Evolutionary conservation across 64 coral and sea anemone genomes (phyloP).

Genomic region (Platygyra sinensis): DNA sequence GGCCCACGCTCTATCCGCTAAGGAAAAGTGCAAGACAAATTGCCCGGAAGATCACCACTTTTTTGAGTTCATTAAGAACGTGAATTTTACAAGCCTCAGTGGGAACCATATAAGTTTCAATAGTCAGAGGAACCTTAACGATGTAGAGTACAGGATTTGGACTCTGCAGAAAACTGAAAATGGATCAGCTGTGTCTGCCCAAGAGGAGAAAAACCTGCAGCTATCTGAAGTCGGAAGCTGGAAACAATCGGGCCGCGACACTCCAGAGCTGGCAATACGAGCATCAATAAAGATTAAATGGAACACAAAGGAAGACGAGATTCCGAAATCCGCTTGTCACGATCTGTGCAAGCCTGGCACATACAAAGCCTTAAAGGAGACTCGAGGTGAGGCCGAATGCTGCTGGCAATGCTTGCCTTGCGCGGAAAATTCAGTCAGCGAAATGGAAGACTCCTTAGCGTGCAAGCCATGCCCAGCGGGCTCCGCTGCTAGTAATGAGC

Average conservation of each 20-base stretch:
- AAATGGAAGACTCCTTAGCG: slow-evolving; percentile 39
- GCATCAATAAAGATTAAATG: slow-evolving; percentile 51
- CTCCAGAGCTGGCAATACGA: slow-evolving; percentile 39
- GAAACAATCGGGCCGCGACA: slow-evolving; percentile 32
- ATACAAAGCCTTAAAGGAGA: slow-evolving; percentile 41
- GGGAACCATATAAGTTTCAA: slow-evolving; percentile 67
- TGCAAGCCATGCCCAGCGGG: slow-evolving; percentile 65
- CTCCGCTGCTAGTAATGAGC: slow-evolving; percentile 52
- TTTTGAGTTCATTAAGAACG: slow-evolving; percentile 44
- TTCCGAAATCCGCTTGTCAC: slow-evolving; percentile 72
- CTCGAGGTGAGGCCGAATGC: slow-evolving; percentile 43
- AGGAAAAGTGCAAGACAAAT: slow-evolving; percentile 54
- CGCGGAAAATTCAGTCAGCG: slow-evolving; percentile 47
- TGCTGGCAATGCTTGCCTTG: slow-evolving; percentile 90
- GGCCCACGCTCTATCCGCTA: slow-evolving; percentile 47
- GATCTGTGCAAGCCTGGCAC: slow-evolving; percentile 54
- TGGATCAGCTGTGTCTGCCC: slow-evolving; percentile 42
- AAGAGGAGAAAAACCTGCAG: slow-evolving; percentile 54
- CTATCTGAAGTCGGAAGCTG: slow-evolving; percentile 60
- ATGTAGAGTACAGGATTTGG: slow-evolving; percentile 38
- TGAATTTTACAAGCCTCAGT: slow-evolving; percentile 72
- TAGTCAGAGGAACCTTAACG: slow-evolving; percentile 39
- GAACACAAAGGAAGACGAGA: slow-evolving; percentile 38
- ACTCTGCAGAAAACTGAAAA: slow-evolving; percentile 26
- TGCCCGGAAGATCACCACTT: slow-evolving; percentile 42